These are phyloP conservation scores for Volucella inanis DNA, from an alignment of 2,888 invertebrate species.

Conservation along the genomic window DNA sequence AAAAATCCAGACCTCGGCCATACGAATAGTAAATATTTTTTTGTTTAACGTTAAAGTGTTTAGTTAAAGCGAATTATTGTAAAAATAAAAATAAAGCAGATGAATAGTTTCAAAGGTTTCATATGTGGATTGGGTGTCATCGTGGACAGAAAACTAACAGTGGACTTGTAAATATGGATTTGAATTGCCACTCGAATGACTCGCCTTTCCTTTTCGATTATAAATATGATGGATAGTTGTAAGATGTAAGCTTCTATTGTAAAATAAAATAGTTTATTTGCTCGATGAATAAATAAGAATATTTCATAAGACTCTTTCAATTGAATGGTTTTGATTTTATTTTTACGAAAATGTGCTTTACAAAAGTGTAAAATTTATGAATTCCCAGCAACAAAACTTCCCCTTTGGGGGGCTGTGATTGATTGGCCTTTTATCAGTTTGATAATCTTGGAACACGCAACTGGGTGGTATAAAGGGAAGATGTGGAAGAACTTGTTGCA, in stretches of 20 bases:
- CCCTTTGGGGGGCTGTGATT: neutral
- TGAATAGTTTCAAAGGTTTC: constrained; percentile 71
- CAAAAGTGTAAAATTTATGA: neutral
- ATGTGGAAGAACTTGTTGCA: neutral
- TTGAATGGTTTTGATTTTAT: neutral
- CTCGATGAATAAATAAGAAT: constrained; percentile 38
- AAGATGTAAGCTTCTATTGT: constrained; percentile 46
- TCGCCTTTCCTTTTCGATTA: constrained; percentile 34
- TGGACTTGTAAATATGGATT: constrained; percentile 63
- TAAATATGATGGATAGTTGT: constrained; percentile 14
- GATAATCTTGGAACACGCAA: neutral
- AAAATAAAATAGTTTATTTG: constrained; percentile 39
- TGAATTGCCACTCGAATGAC: constrained; percentile 23
- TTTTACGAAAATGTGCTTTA: constrained; percentile 4
- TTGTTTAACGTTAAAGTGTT: constrained; percentile 20
- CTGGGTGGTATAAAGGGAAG: too few species aligned
- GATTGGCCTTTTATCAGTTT: constrained; percentile 10
- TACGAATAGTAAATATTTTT: constrained; percentile 48
- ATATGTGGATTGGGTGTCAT: constrained; percentile 45
- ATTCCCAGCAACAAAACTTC: neutral
- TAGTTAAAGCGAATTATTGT: constrained; percentile 55
- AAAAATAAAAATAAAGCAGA: constrained; percentile 45
- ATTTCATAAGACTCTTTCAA: constrained; percentile 35
- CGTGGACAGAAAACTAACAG: constrained; percentile 23
- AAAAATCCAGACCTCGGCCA: constrained; percentile 24